Evolutionary conservation across 2,113 vertebrate species (phyloP).

Genomic region (Syrmaticus mikado): DNA sequence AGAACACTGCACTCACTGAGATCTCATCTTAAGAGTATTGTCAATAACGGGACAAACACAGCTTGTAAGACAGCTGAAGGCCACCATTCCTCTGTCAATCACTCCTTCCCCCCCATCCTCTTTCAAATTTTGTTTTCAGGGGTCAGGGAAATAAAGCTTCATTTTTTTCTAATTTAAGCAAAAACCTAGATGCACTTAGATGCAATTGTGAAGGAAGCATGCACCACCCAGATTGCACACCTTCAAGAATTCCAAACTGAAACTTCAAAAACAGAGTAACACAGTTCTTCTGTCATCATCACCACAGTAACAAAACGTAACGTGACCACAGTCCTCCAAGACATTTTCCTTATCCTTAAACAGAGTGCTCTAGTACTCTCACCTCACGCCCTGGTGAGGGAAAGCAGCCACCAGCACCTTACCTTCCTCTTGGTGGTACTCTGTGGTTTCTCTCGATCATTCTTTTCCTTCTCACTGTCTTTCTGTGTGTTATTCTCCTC

Average conservation of each 20-base stretch:
- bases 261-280: background rate
- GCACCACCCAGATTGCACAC: background rate
- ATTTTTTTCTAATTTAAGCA: background rate
- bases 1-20: background rate
- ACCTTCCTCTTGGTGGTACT: slow-evolving; percentile 82
- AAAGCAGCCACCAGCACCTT: background rate
- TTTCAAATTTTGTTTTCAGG: fast-evolving
- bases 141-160: background rate
- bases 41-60: background rate
- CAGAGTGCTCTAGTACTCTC: background rate
- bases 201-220: background rate
- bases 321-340: background rate
- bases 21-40: background rate
- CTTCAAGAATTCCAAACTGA: background rate
- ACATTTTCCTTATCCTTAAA: background rate
- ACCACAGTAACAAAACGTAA: background rate
- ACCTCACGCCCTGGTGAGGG: fast-evolving
- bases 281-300: background rate
- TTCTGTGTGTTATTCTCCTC: slow-evolving; percentile 89
- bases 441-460: slow-evolving; percentile 80
- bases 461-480: slow-evolving; percentile 90
- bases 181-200: background rate
- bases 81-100: background rate
- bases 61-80: background rate
- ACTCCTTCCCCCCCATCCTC: fast-evolving